Conservation (phyloP, 2,888 invertebrate species). For the Lamellibrachia satsuma region DNA sequence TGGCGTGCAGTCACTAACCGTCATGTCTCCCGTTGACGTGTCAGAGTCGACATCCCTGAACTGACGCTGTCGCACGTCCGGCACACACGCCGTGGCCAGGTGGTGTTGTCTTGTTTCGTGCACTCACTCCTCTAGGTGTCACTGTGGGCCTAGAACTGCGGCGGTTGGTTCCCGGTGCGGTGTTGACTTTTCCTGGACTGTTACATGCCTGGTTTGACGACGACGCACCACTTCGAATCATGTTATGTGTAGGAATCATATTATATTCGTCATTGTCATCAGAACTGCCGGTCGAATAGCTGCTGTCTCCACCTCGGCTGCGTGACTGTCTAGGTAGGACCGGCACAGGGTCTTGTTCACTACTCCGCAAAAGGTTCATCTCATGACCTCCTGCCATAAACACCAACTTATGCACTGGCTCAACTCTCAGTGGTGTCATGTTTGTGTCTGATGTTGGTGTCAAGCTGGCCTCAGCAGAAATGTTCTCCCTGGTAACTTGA, state of each 20-base stretch:
- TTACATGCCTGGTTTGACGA: background rate
- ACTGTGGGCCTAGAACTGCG: background rate
- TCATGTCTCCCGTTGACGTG: background rate
- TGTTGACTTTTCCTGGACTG: background rate
- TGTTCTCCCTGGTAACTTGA: background rate
- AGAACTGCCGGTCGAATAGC: background rate
- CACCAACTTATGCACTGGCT: background rate
- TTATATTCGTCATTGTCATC: background rate
- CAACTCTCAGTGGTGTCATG: background rate
- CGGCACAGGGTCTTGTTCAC: background rate
- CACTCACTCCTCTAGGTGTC: background rate
- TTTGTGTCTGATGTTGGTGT: background rate
- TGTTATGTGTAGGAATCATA: background rate
- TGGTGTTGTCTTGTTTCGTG: background rate
- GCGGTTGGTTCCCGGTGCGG: background rate
- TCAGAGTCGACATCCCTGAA: background rate
- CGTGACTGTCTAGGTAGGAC: background rate
- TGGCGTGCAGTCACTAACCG: background rate
- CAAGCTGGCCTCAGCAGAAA: background rate
- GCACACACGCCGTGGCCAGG: background rate
- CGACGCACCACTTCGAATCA: background rate
- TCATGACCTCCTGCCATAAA: background rate
- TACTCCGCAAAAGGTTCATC: background rate
- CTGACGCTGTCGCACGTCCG: background rate
- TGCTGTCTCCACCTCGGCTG: background rate